Base-by-base conservation (phyloP, 2,797 vertebrate species). In the Clamator glandarius region DNA sequence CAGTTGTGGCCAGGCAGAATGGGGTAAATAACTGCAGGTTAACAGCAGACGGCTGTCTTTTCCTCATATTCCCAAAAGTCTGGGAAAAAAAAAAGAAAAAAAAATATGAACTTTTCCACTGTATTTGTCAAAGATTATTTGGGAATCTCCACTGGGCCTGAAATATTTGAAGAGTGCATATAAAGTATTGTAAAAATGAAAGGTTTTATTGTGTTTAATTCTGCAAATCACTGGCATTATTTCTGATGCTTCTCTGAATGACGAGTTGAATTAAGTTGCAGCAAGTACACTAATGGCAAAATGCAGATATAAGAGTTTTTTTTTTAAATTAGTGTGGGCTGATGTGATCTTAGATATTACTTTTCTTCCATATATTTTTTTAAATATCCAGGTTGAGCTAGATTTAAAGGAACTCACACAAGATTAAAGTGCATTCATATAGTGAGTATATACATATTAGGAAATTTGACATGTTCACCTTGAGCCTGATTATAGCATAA, bases 91-190 rank as follows among this genome's bases (percentile, higher is more conserved):
- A 58, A 5, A 4, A 3, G 88, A 90, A 88, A 79, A 58, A 5
- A 4, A 3, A 5, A 35, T 79, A 14, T 42, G n/a, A 86, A 90
- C 28, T 19, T 55, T 75, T 90, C 14, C 15, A 21, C 39, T 50
- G 17, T 72, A 48, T 88, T 88, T 89, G 42, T 68, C 64, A 84
- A 83, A 94, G 46, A 78, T 68, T 88, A 64, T 66, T 67, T 91
- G 17, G 85, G 23, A 81, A n/a, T 75, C 35, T 87, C 51, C 28
- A 50, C 8, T 78, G 58, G 14, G 23, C n/a, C n/a, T 68, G 62
- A 93, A 70, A 51, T 86, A 68, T 73, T 74, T 84, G 42, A 91
- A 66, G 39, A 84, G 11, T 62, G 9, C 39, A 88, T 83, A 26
- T 48, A 68, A 58, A 35, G n/a, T 72, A 69, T 24, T 77, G 48